Percentiles rank a stretch among this genome's conserved stretches.
These are phyloP conservation scores for Numenius arquata DNA, from an alignment of 2,113 vertebrate genomes.

Conservation along the genomic window DNA sequence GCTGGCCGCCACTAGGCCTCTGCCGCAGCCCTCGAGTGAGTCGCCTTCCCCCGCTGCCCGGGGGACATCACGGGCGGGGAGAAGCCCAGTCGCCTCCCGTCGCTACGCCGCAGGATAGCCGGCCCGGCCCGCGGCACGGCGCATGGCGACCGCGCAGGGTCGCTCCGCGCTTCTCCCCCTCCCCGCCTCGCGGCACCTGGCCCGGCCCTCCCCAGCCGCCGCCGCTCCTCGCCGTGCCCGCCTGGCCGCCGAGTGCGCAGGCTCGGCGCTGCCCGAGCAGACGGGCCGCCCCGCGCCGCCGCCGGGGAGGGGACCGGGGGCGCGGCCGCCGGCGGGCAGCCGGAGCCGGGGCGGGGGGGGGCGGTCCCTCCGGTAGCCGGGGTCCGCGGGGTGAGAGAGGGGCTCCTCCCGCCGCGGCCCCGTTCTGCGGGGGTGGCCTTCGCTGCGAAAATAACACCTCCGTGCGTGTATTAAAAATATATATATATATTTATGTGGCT, in stretches of 20 bases:
- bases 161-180: background rate
- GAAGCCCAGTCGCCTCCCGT: background rate
- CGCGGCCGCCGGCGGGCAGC: background rate
- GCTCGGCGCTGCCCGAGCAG: conserved; percentile 70
- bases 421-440: background rate
- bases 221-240: background rate
- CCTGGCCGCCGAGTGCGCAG: conserved; percentile 72
- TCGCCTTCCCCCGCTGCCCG: conserved; percentile 73
- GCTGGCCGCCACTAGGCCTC: conserved; percentile 73
- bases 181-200: conserved; percentile 23
- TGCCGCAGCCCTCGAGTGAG: conserved; percentile 80
- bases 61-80: conserved; percentile 75
- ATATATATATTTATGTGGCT: background rate
- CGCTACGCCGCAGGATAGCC: conserved; percentile 20
- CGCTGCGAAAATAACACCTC: background rate
- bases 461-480: background rate
- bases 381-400: background rate
- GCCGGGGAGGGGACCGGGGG: background rate
- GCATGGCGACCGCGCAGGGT: conserved; percentile 58
- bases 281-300: conserved; percentile 23
- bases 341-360: background rate
- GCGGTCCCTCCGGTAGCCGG: background rate
- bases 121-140: conserved; percentile 32
- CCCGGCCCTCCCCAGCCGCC: background rate
- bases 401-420: background rate